phyloP scores from a whole-genome alignment of 1,140 invertebrate genomes.

The Chironomus tepperi region DNA sequence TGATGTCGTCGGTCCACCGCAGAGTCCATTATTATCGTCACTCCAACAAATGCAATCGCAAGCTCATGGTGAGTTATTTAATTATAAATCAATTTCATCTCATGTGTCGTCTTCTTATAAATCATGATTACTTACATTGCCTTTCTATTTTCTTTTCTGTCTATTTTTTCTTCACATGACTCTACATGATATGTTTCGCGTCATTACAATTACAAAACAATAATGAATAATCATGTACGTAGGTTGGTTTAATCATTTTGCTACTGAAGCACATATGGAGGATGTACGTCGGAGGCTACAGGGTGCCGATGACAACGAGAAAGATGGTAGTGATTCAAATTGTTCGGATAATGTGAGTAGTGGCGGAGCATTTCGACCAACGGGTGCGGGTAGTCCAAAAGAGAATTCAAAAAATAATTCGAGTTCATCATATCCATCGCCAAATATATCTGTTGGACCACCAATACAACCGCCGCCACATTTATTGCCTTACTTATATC shows the following conservation, averaged over 20 bases:
- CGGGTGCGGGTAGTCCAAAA: conserved; percentile 44
- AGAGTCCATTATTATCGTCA: conserved; percentile 58
- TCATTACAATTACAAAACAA: conserved; percentile 19
- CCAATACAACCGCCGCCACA: conserved; percentile 74
- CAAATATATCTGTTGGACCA: conserved; percentile 78
- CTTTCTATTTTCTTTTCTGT: conserved; percentile 36
- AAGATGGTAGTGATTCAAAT: conserved; percentile 54
- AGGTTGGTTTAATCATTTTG: conserved; percentile 49
- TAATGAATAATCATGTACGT: conserved; percentile 28
- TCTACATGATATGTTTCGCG: background rate
- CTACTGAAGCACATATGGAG: conserved; percentile 40
- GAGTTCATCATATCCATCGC: conserved; percentile 57
- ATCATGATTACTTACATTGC: conserved; percentile 39
- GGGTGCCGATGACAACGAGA: conserved; percentile 50
- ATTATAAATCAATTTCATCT: conserved; percentile 20
- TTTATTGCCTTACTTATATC: conserved; percentile 79
- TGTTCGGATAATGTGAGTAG: conserved; percentile 52
- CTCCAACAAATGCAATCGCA: conserved; percentile 41
- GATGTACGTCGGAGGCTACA: conserved; percentile 45
- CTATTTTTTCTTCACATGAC: conserved; percentile 16
- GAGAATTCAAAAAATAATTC: conserved; percentile 43
- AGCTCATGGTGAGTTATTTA: conserved; percentile 27
- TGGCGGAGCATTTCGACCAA: conserved; percentile 47
- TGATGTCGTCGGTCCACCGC: conserved; percentile 75
- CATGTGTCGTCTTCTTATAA: no score